Percentiles rank a stretch among this genome's conserved stretches.
These are phyloP conservation scores for Apostichopus japonicus DNA, from an alignment of 35 echinoderm and acorn worm genomes.

Conservation along the genomic window DNA sequence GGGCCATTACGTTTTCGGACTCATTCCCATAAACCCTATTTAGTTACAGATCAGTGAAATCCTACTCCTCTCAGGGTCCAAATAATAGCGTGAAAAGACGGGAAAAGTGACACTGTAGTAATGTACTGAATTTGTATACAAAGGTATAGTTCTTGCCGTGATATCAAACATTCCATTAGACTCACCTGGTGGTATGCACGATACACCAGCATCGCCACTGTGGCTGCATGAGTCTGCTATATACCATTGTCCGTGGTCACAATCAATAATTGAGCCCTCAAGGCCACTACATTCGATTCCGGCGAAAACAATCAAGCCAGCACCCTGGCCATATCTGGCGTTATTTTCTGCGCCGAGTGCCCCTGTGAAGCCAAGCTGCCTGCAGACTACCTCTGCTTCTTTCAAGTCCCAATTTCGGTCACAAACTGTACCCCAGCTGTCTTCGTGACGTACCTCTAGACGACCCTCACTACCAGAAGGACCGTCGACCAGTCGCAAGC, in stretches of 20 bases:
- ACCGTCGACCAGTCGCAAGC: conserved; percentile 17
- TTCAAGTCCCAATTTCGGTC: too few species aligned
- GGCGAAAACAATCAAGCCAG: conserved; percentile 24
- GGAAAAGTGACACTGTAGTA: too few species aligned
- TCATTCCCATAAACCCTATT: too few species aligned
- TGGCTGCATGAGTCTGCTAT: conserved; percentile 41
- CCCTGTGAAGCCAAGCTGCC: not conserved
- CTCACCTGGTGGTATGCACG: conserved; percentile 23
- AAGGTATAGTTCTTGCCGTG: too few species aligned
- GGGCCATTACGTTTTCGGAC: too few species aligned
- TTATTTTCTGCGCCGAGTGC: not conserved
- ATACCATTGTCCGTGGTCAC: not conserved
- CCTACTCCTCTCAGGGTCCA: too few species aligned
- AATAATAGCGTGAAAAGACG: too few species aligned
- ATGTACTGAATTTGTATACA: too few species aligned
- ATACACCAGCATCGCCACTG: conserved; percentile 57
- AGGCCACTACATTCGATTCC: conserved; percentile 53
- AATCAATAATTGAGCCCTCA: conserved; percentile 32
- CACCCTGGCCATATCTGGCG: conserved; percentile 30
- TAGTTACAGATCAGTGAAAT: too few species aligned
- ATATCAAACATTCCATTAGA: not conserved
- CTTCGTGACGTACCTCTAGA: too few species aligned
- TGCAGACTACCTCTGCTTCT: too few species aligned
- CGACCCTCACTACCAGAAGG: not conserved
- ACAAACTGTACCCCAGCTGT: too few species aligned